Conservation (phyloP, 2,888 invertebrate genomes). For the Trilocha varians region DNA sequence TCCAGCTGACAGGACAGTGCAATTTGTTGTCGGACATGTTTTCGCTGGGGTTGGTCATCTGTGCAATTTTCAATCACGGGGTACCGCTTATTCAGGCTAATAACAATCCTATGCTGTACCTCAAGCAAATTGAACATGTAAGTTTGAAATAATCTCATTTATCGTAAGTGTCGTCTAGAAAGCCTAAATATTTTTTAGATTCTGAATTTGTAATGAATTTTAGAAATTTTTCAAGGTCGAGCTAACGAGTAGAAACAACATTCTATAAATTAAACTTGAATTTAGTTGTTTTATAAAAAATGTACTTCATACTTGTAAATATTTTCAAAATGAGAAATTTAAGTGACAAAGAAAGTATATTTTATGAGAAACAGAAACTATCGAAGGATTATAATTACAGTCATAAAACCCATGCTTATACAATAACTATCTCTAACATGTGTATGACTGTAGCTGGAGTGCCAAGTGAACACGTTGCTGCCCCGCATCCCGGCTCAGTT, state of each 20-base stretch:
- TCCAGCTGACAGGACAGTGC: conserved; percentile 86
- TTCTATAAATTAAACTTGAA: too few species aligned
- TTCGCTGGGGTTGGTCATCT: conserved; percentile 94
- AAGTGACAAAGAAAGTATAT: neutral
- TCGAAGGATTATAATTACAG: too few species aligned
- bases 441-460: conserved; percentile 79
- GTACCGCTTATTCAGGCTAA: conserved; percentile 91
- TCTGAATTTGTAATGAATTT: too few species aligned
- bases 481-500: conserved; percentile 86
- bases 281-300: too few species aligned
- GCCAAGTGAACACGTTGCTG: conserved; percentile 83
- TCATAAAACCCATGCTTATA: too few species aligned
- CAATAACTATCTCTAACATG: too few species aligned
- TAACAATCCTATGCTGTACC: conserved; percentile 89
- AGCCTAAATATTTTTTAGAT: too few species aligned
- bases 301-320: too few species aligned
- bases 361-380: neutral
- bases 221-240: too few species aligned
- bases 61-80: conserved; percentile 93
- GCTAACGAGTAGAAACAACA: too few species aligned
- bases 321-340: too few species aligned
- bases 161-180: neutral
- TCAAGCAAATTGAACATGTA: conserved; percentile 93
- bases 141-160: conserved; percentile 39
- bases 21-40: conserved; percentile 96